Percentiles rank a stretch among this genome's conserved stretches.
Evolutionary conservation across 2,888 invertebrate species (phyloP).

Genomic region (Drosophila vallismaia): DNA sequence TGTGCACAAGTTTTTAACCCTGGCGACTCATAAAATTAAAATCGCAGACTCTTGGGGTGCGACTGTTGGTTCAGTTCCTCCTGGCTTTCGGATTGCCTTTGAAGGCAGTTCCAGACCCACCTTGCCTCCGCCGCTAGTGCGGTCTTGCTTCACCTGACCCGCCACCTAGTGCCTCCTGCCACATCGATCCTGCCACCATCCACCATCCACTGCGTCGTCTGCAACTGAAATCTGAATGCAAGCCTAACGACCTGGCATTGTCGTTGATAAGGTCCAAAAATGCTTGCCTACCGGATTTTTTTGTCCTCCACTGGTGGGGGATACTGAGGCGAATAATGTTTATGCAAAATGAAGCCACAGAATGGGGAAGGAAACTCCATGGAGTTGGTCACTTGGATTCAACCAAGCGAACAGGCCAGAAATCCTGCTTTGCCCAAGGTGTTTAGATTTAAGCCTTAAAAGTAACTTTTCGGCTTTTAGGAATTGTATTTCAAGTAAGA

Average conservation of each 20-base stretch:
- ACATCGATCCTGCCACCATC: constrained; percentile 7
- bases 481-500: neutral
- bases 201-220: constrained; percentile 25
- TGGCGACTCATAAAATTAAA: constrained; percentile 73
- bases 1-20: constrained; percentile 69
- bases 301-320: constrained; percentile 12
- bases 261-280: constrained; percentile 72
- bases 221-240: constrained; percentile 68
- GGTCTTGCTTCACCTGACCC: constrained; percentile 36
- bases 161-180: constrained; percentile 13
- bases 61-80: constrained; percentile 41
- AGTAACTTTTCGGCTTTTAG: constrained; percentile 12
- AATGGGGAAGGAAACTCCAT: constrained; percentile 1
- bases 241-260: constrained; percentile 78
- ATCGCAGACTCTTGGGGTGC: constrained; percentile 61
- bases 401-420: constrained; percentile 15
- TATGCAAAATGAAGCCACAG: constrained; percentile 47
- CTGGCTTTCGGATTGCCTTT: constrained; percentile 37
- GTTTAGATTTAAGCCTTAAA: constrained; percentile 1
- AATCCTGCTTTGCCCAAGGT: constrained; percentile 13
- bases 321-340: constrained; percentile 56
- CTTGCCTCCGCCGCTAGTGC: constrained; percentile 18
- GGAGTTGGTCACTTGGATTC: constrained; percentile 9
- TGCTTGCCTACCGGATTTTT: constrained; percentile 49
- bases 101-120: constrained; percentile 39